phyloP scores from a whole-genome alignment of 1,140 invertebrate genomes.

The Scaptomyza graminum region DNA sequence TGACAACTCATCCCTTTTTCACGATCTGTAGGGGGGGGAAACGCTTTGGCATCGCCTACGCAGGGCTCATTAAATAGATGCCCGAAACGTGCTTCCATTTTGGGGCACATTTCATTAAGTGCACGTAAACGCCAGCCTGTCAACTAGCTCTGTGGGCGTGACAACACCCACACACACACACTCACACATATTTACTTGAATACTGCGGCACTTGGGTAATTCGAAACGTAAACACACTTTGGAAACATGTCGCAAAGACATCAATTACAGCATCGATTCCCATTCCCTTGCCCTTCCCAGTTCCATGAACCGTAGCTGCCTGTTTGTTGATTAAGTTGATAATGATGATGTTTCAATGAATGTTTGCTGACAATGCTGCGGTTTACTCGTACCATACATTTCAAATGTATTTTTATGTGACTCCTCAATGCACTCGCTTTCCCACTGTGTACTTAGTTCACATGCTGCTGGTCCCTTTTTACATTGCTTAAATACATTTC shows the following conservation, averaged over 20 bases:
- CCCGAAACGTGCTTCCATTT: conserved; percentile 77
- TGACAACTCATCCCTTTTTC: conserved; percentile 37
- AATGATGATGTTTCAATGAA: conserved; percentile 72
- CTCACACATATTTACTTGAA: conserved; percentile 20
- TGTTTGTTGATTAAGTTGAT: conserved; percentile 38
- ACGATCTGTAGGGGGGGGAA: neutral
- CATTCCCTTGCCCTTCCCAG: neutral
- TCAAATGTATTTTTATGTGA: conserved; percentile 72
- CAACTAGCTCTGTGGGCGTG: conserved; percentile 66
- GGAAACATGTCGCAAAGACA: conserved; percentile 79
- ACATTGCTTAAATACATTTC: conserved; percentile 75
- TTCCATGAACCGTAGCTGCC: conserved; percentile 1
- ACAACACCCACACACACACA: conserved; percentile 8
- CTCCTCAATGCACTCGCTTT: conserved; percentile 30
- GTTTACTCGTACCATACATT: conserved; percentile 60
- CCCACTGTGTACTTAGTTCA: conserved; percentile 2
- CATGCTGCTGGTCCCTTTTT: conserved; percentile 16
- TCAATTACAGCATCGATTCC: conserved; percentile 74
- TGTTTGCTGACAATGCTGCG: conserved; percentile 62
- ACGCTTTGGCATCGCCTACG: conserved; percentile 32
- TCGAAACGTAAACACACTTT: conserved; percentile 79
- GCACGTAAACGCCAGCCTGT: conserved; percentile 75
- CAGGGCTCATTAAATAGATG: conserved; percentile 77
- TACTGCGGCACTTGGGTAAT: conserved; percentile 69
- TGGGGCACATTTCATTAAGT: conserved; percentile 80